A percentile compares a stretch with the other conserved stretches of the same genome.
Conservation (phyloP, 1,140 invertebrate species). For the Mylabris phalerata region DNA sequence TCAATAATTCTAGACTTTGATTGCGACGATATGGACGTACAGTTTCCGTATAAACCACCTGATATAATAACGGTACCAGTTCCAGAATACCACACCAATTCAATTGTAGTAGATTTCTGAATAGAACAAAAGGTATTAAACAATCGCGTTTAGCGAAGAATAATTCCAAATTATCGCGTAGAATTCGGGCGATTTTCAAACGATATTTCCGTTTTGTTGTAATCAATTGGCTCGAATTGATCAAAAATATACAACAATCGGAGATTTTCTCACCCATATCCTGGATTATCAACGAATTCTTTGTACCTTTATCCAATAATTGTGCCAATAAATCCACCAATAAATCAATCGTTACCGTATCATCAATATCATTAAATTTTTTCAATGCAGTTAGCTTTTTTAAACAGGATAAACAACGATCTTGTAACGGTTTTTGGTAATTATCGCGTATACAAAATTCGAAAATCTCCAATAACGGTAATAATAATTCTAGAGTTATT, state of each 20-base stretch:
- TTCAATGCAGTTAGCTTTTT: slow-evolving; percentile 51
- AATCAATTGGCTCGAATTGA: slow-evolving; percentile 52
- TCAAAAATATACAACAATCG: slow-evolving; percentile 57
- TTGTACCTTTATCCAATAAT: slow-evolving; percentile 56
- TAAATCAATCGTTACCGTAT: slow-evolving; percentile 48
- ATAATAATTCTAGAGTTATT: slow-evolving; percentile 57
- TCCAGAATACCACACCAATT: slow-evolving; percentile 56
- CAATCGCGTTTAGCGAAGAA: slow-evolving; percentile 59
- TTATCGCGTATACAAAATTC: slow-evolving; percentile 61
- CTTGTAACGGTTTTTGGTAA: slow-evolving; percentile 57
- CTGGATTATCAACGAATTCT: slow-evolving; percentile 56
- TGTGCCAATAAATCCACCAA: slow-evolving; percentile 52
- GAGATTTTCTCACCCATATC: slow-evolving; percentile 60
- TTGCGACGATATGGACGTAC: slow-evolving; percentile 55
- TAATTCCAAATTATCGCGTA: slow-evolving; percentile 47
- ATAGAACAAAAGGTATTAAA: slow-evolving; percentile 54
- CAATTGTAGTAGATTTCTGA: slow-evolving; percentile 54
- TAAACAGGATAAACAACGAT: background rate
- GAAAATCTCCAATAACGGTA: slow-evolving; percentile 55
- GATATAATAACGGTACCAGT: slow-evolving; percentile 48
- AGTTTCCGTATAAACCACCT: slow-evolving; percentile 53
- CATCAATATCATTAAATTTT: slow-evolving; percentile 52
- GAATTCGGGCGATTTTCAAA: slow-evolving; percentile 44
- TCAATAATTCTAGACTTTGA: slow-evolving; percentile 57
- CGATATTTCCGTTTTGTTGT: slow-evolving; percentile 39